Evolutionary conservation across 2,113 vertebrate genomes (phyloP), one percentile per base, ranked within the genome.

Genomic region (Malurus alboscapulatus): DNA sequence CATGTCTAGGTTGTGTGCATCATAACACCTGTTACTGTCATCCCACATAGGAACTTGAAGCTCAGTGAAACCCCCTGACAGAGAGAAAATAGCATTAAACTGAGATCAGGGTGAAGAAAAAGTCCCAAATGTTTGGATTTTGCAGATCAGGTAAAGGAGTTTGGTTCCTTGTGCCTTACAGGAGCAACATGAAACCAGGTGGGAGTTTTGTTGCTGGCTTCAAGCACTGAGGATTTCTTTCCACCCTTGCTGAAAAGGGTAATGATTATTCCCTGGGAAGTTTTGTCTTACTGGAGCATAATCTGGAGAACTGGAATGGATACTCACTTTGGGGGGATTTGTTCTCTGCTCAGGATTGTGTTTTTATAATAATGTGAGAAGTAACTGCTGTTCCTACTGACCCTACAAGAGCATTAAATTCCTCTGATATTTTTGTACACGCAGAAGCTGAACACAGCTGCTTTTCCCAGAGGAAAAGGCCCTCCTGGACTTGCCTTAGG

Each of bases 1-100:
- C 17, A 26, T 7, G 34, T 42, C 5, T 36, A 25, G 55, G 38
- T 18, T 2, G 0, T 48, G n/a, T 0, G 1, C 27, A 13, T 38
- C 19, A 15, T 88, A 63, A 25, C 14, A 20, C 7, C 29, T 6
- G 0, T 51, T 58, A 14, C 24, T 55, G 15, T 47, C 24, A n/a
- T 4, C 40, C 44, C 44, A 61, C 18, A 44, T 15, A 47, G 30
- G 65, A 77, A 66, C 27, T 1, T 63, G 7, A 42, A 81, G 27
- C 67, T 57, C 42, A 53, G 21, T 54, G 34, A 68, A 55, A 71
- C 9, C 55, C 58, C n/a, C 40, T 57, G 24, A 48, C 55, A 83
- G 38, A 66, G 40, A 83, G 38, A 10, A 59, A 67, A 63, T n/a
- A 13, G 24, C 14, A 7, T 45, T 72, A 42, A 65, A 30, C 20